Evolutionary conservation across 2,797 vertebrate genomes (phyloP).

Genomic region (Alcedo quadribrachys): DNA sequence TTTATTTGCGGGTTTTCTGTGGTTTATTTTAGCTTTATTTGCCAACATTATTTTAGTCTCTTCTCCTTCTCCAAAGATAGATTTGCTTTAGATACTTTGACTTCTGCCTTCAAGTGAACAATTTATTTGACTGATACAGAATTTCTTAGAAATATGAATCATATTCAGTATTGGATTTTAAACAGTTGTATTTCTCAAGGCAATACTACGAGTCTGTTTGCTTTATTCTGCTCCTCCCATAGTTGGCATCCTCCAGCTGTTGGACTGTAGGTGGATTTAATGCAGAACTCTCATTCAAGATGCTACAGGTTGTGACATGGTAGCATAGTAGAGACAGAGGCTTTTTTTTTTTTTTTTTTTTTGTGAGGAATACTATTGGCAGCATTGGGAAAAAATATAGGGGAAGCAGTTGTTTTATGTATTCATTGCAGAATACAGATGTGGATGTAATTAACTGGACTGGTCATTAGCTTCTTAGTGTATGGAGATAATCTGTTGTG

Average conservation of each 20-base stretch:
- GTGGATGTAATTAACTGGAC: not conserved
- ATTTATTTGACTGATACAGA: not conserved
- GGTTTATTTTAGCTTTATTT: conserved; percentile 9
- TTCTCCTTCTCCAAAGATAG: not conserved
- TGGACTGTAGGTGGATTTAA: not conserved
- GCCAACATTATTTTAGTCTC: not conserved
- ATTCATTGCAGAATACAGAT: not conserved
- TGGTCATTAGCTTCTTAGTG: not conserved
- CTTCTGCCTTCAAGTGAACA: not conserved
- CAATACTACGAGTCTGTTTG: not conserved
- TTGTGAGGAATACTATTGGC: not conserved
- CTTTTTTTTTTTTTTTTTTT: not conserved
- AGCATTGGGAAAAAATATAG: not conserved
- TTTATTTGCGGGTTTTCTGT: not conserved
- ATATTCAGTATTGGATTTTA: not conserved
- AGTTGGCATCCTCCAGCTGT: not conserved
- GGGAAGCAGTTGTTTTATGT: not conserved
- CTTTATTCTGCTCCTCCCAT: not conserved
- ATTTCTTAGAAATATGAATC: not conserved
- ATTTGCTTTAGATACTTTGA: not conserved
- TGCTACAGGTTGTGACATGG: accelerated
- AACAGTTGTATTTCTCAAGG: not conserved
- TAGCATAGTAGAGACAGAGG: not conserved
- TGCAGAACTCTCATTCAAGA: not conserved
- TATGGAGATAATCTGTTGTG: not conserved